Percentiles rank a stretch among this genome's conserved stretches.
Conservation (phyloP, 2,797 vertebrate genomes). For the Carcharodon carcharias region DNA sequence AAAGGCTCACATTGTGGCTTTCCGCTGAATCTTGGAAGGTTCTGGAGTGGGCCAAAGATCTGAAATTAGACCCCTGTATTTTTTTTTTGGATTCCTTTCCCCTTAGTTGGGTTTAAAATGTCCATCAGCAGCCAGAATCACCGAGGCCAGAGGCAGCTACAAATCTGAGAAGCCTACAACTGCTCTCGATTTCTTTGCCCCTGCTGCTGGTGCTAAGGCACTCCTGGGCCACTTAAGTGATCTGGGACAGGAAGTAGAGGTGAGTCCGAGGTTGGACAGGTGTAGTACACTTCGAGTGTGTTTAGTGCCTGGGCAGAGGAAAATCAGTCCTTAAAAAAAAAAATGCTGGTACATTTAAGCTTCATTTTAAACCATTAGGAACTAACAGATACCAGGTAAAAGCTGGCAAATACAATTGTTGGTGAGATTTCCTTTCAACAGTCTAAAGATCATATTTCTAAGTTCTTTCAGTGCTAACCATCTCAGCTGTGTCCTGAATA, state of each 20-base stretch:
- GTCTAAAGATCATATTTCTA: not conserved
- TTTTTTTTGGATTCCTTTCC: not conserved
- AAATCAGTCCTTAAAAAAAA: not conserved
- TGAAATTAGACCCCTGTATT: not conserved
- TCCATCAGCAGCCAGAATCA: not conserved
- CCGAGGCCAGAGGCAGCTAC: not conserved
- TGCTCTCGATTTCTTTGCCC: not conserved
- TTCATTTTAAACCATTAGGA: constrained; percentile 15
- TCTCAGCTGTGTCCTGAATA: not conserved
- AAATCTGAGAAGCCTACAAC: not conserved
- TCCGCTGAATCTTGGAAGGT: not conserved
- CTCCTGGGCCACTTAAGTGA: not conserved
- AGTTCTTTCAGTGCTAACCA: constrained; percentile 14
- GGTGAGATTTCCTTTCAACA: not conserved
- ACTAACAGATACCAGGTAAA: constrained; percentile 10
- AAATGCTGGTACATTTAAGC: not conserved
- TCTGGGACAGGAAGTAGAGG: not conserved
- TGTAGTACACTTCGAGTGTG: not conserved
- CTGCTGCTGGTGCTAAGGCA: not conserved
- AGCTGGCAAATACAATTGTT: not conserved
- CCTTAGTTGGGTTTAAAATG: too few species aligned
- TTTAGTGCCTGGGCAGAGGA: not conserved
- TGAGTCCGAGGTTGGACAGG: not conserved
- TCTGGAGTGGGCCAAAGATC: not conserved
- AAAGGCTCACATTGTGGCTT: not conserved